Evolutionary conservation across 2,113 vertebrate genomes (phyloP), one percentile per base, ranked within the genome.

Genomic region (Platysteira castanea): DNA sequence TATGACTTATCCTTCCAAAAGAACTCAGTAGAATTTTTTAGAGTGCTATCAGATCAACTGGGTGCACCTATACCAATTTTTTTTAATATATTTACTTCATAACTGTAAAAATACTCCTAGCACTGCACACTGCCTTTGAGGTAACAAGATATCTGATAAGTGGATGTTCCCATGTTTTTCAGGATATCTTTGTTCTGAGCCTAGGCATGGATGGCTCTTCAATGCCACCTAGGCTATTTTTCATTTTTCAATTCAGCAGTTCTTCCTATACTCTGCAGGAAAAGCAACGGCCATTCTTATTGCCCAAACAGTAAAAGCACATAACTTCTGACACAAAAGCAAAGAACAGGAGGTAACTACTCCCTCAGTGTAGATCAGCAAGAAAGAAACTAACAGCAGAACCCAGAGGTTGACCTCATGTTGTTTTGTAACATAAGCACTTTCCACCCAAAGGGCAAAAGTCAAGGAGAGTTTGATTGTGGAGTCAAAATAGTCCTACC

Each of bases 341-440:
- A 53, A 80, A 93, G 56, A 82, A 75, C 4, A 1, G 1, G 20
- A 47, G 67, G 86, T 71, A 83, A 68, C n/a, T 35, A 39, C 50
- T 37, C 65, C 74, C 95, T 93, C 69, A 70, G 78, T 35, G 27
- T 5, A 90, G 65, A 69, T 57, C 74, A 59, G 35, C 28, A 86
- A 95, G 90, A 96, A 85, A 89, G 76, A 94, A 95, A 90, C 64
- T 9, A 78, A 52, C 18, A 39, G 21, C 89, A 96, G 85, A 87
- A 77, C 74, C 69, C 49, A 16, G 26, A 88, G 87, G 93, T 41
- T 95, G 91, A 96, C 97, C 94, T 92, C 59, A 15, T 7, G 65
- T 92, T 95, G 85, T 98, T 98, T 96, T 97, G 98, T 97, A 98
- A 98, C 89, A 92, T 92, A 96, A 98, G 95, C 89, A 80, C 97